Percentiles rank a stretch among this genome's conserved stretches.
Conservation (phyloP, 1,140 invertebrate species). For the Drosophila lowei region DNA sequence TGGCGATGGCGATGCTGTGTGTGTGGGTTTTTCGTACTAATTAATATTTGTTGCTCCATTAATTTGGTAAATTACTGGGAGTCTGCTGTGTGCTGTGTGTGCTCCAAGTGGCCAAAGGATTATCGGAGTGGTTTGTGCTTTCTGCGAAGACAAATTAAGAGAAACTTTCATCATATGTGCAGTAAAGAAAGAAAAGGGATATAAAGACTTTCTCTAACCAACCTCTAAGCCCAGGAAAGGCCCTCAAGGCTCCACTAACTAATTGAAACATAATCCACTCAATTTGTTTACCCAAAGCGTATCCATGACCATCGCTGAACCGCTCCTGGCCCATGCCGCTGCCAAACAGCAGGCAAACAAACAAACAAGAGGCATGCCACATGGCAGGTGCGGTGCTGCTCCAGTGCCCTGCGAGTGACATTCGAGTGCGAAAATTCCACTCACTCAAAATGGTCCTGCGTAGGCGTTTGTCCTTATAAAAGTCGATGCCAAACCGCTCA, state of each 20-base stretch:
- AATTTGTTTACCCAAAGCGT: not conserved
- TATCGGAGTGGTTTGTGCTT: constrained; percentile 2
- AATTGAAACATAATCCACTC: constrained; percentile 3
- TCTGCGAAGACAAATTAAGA: too few species aligned
- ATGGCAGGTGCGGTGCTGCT: too few species aligned
- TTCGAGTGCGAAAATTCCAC: constrained; percentile 7
- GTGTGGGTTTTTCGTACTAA: constrained; percentile 31
- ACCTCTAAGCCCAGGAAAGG: too few species aligned
- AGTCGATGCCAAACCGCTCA: constrained; percentile 62
- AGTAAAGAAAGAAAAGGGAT: too few species aligned
- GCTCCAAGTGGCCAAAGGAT: constrained; percentile 41
- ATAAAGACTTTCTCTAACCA: too few species aligned
- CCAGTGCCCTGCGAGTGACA: too few species aligned
- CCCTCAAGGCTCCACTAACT: too few species aligned
- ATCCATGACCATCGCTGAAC: not conserved
- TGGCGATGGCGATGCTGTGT: constrained; percentile 21
- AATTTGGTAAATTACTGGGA: constrained; percentile 43
- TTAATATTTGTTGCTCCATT: constrained; percentile 72
- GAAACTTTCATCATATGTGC: too few species aligned
- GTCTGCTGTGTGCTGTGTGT: not conserved
- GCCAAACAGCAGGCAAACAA: too few species aligned
- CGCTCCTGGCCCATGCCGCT: constrained; percentile 20
- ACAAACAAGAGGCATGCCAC: too few species aligned
- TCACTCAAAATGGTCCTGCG: constrained; percentile 29
- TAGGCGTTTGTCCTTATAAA: constrained; percentile 56